phyloP scores from a whole-genome alignment of 1,140 invertebrate genomes.

The Halictus rubicundus region DNA sequence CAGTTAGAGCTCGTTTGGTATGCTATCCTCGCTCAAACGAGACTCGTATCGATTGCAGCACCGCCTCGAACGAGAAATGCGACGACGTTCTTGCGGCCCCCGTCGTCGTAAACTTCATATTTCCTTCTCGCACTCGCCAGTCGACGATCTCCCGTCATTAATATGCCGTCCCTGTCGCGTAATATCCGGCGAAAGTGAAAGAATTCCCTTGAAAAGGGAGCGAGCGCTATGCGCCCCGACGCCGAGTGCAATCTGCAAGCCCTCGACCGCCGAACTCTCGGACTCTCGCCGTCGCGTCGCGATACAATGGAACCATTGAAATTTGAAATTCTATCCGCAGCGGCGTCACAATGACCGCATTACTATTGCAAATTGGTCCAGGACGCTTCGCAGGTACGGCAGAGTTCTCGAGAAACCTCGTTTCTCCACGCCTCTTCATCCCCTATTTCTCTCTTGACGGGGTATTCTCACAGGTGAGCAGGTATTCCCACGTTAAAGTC shows the following conservation, averaged over 20 bases:
- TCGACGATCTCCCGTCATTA: constrained; percentile 12
- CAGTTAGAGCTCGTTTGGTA: constrained; percentile 42
- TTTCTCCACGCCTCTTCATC: too few relatives aligned
- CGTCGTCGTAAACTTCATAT: constrained; percentile 22
- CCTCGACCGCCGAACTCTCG: not conserved
- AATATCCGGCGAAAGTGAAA: constrained; percentile 22
- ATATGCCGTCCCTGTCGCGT: constrained; percentile 23
- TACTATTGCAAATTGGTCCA: too few relatives aligned
- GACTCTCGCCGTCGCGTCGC: too few relatives aligned
- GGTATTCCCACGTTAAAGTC: too few relatives aligned
- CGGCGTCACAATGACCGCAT: too few relatives aligned
- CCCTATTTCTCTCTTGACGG: too few relatives aligned
- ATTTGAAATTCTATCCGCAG: not conserved
- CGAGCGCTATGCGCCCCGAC: not conserved
- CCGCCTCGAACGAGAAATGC: constrained; percentile 30
- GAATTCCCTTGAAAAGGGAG: constrained; percentile 13
- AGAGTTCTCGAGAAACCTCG: too few relatives aligned
- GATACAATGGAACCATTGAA: not conserved
- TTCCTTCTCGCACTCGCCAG: constrained; percentile 7
- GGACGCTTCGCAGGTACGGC: too few relatives aligned
- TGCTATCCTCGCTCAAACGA: constrained; percentile 41
- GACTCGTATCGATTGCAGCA: constrained; percentile 33
- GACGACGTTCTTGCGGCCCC: not conserved
- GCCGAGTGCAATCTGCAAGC: not conserved
- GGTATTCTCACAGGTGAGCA: too few relatives aligned